phyloP scores from a whole-genome alignment of 1,140 invertebrate genomes.

The Aricia agestis region DNA sequence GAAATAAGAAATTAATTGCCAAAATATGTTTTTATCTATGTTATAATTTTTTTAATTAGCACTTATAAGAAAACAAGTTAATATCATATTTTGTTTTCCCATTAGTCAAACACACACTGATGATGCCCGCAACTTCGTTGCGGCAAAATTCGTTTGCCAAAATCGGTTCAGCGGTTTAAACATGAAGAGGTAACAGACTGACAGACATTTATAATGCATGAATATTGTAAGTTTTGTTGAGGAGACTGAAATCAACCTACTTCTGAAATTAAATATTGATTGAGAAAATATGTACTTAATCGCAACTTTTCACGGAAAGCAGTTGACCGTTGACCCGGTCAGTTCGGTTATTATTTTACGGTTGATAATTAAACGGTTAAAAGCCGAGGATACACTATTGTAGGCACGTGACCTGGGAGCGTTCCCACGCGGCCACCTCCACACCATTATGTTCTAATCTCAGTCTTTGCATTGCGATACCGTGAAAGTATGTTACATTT shows the following conservation, averaged over 20 bases:
- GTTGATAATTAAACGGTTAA: conserved; percentile 1
- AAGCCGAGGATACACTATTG: conserved; percentile 2
- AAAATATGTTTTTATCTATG: background rate
- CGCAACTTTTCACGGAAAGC: background rate
- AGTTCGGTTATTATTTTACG: background rate
- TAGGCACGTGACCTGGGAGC: conserved; percentile 58
- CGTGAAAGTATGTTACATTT: conserved; percentile 65
- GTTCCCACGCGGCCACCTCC: conserved; percentile 72
- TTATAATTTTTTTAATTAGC: no score
- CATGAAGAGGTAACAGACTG: no score
- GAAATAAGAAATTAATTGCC: background rate
- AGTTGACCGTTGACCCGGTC: background rate
- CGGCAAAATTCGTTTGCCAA: no score
- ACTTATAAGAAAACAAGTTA: no score
- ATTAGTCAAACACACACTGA: no score
- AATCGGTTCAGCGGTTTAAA: no score
- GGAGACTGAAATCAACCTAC: no score
- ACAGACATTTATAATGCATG: no score
- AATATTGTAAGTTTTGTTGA: no score
- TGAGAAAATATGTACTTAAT: background rate
- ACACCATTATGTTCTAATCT: conserved; percentile 72
- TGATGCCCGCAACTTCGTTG: no score
- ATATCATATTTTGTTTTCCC: no score
- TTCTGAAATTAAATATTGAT: background rate
- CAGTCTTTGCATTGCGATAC: conserved; percentile 64